These are phyloP conservation scores for Lithophane ornitopus DNA, from an alignment of 2,888 invertebrate genomes.

Conservation along the genomic window DNA sequence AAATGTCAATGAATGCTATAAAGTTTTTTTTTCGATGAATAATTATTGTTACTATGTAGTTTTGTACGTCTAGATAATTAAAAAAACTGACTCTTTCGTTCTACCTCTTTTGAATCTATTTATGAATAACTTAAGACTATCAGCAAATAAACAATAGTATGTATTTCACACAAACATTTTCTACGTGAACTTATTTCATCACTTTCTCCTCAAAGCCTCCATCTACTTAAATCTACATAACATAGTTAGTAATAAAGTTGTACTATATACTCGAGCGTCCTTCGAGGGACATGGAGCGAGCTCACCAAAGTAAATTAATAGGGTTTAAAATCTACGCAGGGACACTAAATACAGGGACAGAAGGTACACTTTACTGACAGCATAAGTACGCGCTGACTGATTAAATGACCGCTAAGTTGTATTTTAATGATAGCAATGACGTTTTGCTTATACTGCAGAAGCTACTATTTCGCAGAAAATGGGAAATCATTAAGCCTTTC, in stretches of 20 bases:
- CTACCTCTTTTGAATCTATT: too few relatives aligned
- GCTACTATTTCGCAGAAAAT: not conserved
- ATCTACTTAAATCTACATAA: constrained; percentile 42
- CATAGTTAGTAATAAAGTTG: constrained; percentile 67
- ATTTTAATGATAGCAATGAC: not conserved
- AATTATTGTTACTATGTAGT: not conserved
- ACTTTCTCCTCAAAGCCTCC: constrained; percentile 10
- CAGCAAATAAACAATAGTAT: not conserved
- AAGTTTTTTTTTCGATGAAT: not conserved
- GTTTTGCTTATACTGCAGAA: not conserved
- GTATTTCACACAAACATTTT: not conserved
- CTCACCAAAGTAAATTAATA: constrained; percentile 63
- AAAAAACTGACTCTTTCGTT: not conserved
- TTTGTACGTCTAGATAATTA: too few relatives aligned
- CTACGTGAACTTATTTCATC: constrained; percentile 9
- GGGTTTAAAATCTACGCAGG: constrained; percentile 64
- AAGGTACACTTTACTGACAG: constrained; percentile 26
- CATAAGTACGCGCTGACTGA: not conserved
- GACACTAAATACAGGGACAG: constrained; percentile 36
- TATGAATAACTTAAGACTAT: not conserved
- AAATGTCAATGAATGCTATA: not conserved
- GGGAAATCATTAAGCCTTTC: not conserved
- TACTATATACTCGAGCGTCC: constrained; percentile 63
- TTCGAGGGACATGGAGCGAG: constrained; percentile 56
- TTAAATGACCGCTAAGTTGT: not conserved